A percentile compares a stretch with the other conserved stretches of the same genome.
These are phyloP conservation scores for Brenthis hecate DNA, from an alignment of 2,888 invertebrate genomes.

Conservation along the genomic window DNA sequence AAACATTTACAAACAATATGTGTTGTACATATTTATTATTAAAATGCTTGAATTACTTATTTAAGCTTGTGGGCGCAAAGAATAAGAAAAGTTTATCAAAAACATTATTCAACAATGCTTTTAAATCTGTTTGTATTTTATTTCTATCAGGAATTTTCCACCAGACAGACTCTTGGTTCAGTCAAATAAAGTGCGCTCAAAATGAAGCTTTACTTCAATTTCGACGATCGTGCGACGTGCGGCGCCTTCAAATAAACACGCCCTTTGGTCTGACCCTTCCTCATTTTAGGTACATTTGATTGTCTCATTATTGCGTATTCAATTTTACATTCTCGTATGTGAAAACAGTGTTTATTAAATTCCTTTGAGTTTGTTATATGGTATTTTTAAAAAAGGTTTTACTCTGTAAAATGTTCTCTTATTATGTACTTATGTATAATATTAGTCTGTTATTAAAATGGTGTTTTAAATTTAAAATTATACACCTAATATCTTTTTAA, in stretches of 20 bases:
- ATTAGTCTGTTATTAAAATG: no score
- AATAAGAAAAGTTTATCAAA: not conserved
- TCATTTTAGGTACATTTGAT: constrained; percentile 16
- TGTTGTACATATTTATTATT: no score
- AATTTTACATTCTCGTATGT: constrained; percentile 17
- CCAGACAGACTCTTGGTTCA: constrained; percentile 33
- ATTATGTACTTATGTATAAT: no score
- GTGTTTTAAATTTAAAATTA: not conserved
- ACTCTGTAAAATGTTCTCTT: no score
- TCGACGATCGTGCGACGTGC: constrained; percentile 58
- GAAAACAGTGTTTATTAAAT: no score
- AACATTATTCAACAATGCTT: constrained; percentile 2
- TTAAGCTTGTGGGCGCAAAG: no score
- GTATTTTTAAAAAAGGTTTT: no score
- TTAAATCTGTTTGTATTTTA: constrained; percentile 4
- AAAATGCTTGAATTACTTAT: no score
- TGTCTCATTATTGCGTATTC: constrained; percentile 19
- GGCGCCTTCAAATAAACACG: constrained; percentile 47
- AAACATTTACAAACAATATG: no score
- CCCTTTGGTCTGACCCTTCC: constrained; percentile 19
- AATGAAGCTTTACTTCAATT: constrained; percentile 81
- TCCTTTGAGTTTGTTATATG: no score
- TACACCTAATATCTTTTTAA: not conserved
- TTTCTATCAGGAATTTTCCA: constrained; percentile 12
- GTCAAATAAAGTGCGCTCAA: constrained; percentile 75